These are phyloP conservation scores for Aspidoscelis tigris DNA, from an alignment of 2,113 vertebrate genomes.

Conservation along the genomic window DNA sequence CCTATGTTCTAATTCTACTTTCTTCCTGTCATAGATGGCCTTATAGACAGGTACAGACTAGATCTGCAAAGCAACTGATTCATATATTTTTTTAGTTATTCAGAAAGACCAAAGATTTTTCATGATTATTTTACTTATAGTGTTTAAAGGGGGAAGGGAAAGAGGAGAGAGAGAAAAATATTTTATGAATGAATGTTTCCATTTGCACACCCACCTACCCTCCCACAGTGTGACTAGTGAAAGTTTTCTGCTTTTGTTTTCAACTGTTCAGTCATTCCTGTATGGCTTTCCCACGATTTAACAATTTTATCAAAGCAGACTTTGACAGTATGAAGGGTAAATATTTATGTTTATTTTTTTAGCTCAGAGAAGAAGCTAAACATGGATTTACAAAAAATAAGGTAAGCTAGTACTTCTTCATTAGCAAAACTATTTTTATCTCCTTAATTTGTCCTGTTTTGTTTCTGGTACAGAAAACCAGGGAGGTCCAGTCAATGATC, in stretches of 20 bases:
- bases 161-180: no score
- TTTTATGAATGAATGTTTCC: background rate
- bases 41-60: no score
- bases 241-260: background rate
- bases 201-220: background rate
- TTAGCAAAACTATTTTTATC: background rate
- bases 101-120: background rate
- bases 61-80: no score
- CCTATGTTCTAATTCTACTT: no score
- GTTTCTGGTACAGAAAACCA: background rate
- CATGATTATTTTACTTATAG: background rate
- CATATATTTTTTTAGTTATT: background rate
- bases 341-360: slow-evolving; percentile 53
- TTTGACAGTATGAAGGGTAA: background rate
- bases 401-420: slow-evolving; percentile 66
- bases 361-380: slow-evolving; percentile 72
- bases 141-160: background rate
- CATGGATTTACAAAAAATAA: slow-evolving; percentile 89
- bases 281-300: background rate
- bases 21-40: no score
- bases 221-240: background rate
- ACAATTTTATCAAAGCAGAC: background rate
- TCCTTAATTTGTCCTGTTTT: background rate
- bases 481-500: background rate
- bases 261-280: background rate